phyloP scores from a whole-genome alignment of 2,113 vertebrate genomes.

The Spheniscus mendiculus region DNA sequence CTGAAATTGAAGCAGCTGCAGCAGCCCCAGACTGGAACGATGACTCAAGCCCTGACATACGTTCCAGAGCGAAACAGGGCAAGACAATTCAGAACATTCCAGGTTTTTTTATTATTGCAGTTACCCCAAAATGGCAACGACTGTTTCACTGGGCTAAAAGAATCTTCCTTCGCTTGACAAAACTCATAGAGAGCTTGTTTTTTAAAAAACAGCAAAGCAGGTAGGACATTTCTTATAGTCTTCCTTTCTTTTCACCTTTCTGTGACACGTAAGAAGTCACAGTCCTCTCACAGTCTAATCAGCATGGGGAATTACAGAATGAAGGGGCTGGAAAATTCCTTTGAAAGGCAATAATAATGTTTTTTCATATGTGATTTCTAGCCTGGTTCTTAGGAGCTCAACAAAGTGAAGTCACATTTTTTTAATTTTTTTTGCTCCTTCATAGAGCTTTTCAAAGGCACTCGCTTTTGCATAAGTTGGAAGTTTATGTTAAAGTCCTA shows the following conservation, averaged over 20 bases:
- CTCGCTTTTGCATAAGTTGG: neutral
- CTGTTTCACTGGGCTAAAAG: constrained; percentile 19
- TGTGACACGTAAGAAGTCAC: constrained; percentile 38
- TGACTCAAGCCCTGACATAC: neutral
- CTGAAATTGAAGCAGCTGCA: neutral
- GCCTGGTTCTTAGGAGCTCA: constrained; percentile 41
- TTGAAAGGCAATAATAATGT: constrained; percentile 57
- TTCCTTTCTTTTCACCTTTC: constrained; percentile 69
- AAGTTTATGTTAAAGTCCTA: constrained; percentile 53
- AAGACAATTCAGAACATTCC: neutral
- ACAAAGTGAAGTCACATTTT: constrained; percentile 28
- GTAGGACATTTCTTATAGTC: constrained; percentile 58
- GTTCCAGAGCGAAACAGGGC: neutral
- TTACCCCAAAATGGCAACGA: neutral
- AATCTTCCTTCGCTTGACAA: constrained; percentile 45
- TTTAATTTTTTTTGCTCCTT: constrained; percentile 22
- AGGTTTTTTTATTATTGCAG: neutral
- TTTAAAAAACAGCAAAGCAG: constrained; percentile 65
- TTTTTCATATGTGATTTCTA: constrained; percentile 41
- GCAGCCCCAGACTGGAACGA: neutral
- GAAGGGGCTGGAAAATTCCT: constrained; percentile 60
- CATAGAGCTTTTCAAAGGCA: constrained; percentile 27
- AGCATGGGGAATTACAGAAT: constrained; percentile 54
- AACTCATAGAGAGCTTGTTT: constrained; percentile 60
- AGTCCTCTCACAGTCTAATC: constrained; percentile 54